phyloP scores from a whole-genome alignment of 2,113 vertebrate genomes.

The Gracilinanus agilis region DNA sequence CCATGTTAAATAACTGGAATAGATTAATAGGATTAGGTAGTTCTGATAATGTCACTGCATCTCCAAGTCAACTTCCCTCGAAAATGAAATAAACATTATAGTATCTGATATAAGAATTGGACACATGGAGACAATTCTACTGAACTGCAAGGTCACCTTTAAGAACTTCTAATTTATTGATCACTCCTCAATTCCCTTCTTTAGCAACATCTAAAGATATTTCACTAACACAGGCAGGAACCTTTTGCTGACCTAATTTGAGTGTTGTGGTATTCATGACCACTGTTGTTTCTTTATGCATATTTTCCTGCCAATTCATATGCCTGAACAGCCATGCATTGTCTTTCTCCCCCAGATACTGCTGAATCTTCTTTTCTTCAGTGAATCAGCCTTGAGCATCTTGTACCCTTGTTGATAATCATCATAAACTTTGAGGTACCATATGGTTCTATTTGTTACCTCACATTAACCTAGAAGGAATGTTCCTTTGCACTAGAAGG shows the following conservation, averaged over 20 bases:
- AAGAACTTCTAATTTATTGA: neutral
- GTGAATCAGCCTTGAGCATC: neutral
- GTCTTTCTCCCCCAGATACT: neutral
- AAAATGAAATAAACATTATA: neutral
- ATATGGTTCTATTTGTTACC: neutral
- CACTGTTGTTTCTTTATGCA: neutral
- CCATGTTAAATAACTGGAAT: neutral
- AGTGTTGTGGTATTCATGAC: neutral
- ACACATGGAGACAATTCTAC: neutral
- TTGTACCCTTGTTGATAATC: neutral
- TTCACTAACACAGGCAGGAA: neutral
- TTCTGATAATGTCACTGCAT: neutral
- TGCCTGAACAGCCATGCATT: neutral
- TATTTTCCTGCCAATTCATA: neutral
- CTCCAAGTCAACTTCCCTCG: neutral
- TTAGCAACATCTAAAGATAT: neutral
- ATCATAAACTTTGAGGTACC: neutral
- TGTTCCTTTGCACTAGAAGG: neutral
- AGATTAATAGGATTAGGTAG: neutral
- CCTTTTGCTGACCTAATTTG: neutral
- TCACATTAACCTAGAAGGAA: neutral
- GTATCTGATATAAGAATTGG: neutral
- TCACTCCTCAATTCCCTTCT: neutral
- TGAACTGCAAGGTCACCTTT: neutral
- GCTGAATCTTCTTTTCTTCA: neutral